Base-by-base conservation (phyloP, 2,113 vertebrate genomes). In the Toxotes chatareus region DNA sequence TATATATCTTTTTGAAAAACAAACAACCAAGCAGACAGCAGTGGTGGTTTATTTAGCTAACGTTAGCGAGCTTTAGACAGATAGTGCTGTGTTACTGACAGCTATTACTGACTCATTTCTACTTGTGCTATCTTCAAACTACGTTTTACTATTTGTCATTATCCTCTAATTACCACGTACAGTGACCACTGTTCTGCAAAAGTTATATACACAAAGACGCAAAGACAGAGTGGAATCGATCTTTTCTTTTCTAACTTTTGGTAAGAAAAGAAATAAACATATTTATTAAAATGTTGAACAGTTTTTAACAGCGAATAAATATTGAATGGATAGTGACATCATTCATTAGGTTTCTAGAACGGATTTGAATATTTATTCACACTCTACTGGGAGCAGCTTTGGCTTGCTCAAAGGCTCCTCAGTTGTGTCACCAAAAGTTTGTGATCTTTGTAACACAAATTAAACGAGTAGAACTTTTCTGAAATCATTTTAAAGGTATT, bases 401-500 rank as follows among this genome's bases (percentile, higher is more conserved):
- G 4, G 21, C n/a, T 57, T n/a, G 19, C 14, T 56, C 68, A 21
- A 23, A 38, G 31, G 5, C 55, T 53, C 40, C 11, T 53, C 36
- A 8, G n/a, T 31, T 62, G 16, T 23, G 46, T 46, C 36, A 31
- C 5, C 2, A 13, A 34, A 23, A 73, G 49, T 51, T 66, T 40
- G 23, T 10, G 31, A 21, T 73, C 67, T 27, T 67, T 40, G 21
- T 40, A 62, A 2, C 56, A 51, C 5, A 38, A 53, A 66, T 74
- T 19, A 32, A 57, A 46, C 11, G 19, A 5, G 6, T 17, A 5
- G 17, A 73, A 72, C 49, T 57, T 62, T 67, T 51, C 46, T 51
- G 32, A 19, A 55, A 76, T 63, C 1, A 40, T 55, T 76, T 27
- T 65, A 17, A 44, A 32, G 75, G 27, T 27, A 1, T 61, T 74